Evolutionary conservation across 2,113 vertebrate species (phyloP), one percentile per base, ranked within the genome.

Genomic region (Pundamilia nyererei): DNA sequence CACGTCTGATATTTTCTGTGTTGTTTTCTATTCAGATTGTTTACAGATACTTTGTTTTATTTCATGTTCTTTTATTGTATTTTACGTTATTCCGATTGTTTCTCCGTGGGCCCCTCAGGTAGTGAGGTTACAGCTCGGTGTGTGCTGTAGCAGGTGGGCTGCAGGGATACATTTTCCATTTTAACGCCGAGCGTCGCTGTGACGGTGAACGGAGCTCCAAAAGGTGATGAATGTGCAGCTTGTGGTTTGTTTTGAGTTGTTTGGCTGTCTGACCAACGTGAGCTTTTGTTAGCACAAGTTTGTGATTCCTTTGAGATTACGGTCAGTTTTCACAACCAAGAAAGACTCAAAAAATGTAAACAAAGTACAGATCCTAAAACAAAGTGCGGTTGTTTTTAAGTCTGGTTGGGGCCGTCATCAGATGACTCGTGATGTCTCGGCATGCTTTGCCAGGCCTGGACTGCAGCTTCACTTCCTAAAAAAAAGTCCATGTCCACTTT

Each of bases 81-180:
- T 65, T 68, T 13, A 38, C 0, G 1, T 38, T 26, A 4, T 72
- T 72, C 21, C 1, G 0, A 15, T 45, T 26, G 24, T 3, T 5
- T 24, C 65, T 38, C n/a, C 0, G 3, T 42, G n/a, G 12, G 19
- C 35, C 35, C 35, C 4, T 42, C 65, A 1, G 38, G 65, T 24
- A 14, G 65, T 4, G 21, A 4, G 38, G 2, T 21, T 21, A 26
- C 5, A 72, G 65, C 65, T 72, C 1, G 62, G 4, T 38, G 35
- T 13, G 35, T 40, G 35, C 62, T 40, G 35, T 0, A 13, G 0
- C 33, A 40, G 62, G 19, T 21, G 33, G 0, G 35, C n/a, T 40
- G 33, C n/a, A 70, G 35, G 7, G 1, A 72, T 11, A 14, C 40
- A 45, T 68, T 68, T 70, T 40, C 1, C 1, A 15, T 42, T 9